Evolutionary conservation across 2,113 vertebrate species (phyloP).

Genomic region (Alouatta palliata): DNA sequence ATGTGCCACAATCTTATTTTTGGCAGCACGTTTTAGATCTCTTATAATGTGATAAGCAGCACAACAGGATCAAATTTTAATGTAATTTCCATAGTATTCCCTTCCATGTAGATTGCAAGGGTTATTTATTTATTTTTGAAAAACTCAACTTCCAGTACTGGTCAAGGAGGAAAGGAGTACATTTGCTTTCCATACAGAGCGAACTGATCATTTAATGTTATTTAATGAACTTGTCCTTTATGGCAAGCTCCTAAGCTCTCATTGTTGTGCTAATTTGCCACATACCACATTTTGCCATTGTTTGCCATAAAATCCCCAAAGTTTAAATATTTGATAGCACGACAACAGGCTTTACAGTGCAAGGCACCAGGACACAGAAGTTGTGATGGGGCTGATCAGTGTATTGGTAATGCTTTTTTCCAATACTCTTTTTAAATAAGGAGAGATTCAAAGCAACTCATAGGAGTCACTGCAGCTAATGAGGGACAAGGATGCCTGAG

Average conservation of each 20-base stretch:
- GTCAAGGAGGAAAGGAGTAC: neutral
- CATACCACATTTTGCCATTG: neutral
- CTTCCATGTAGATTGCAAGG: neutral
- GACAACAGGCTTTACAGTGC: neutral
- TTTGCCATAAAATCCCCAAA: neutral
- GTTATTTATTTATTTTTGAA: slow-evolving; percentile 4
- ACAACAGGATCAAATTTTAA: slow-evolving; percentile 24
- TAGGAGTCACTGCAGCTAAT: neutral
- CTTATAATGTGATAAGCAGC: slow-evolving; percentile 34
- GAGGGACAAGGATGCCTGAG: neutral
- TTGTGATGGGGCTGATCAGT: neutral
- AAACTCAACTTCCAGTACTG: neutral
- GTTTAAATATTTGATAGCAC: neutral
- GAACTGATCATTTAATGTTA: neutral
- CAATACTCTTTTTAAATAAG: no score
- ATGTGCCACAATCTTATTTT: neutral
- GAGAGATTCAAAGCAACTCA: neutral
- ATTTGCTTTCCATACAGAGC: slow-evolving; percentile 16
- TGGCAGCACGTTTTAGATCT: slow-evolving; percentile 22
- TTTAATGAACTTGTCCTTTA: neutral
- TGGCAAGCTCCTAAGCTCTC: neutral
- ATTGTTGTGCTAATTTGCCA: neutral
- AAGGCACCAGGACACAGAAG: neutral
- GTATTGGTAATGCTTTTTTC: neutral
- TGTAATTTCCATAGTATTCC: neutral